Evolutionary conservation across 2,113 vertebrate genomes (phyloP).

Genomic region (Damaliscus lunatus): DNA sequence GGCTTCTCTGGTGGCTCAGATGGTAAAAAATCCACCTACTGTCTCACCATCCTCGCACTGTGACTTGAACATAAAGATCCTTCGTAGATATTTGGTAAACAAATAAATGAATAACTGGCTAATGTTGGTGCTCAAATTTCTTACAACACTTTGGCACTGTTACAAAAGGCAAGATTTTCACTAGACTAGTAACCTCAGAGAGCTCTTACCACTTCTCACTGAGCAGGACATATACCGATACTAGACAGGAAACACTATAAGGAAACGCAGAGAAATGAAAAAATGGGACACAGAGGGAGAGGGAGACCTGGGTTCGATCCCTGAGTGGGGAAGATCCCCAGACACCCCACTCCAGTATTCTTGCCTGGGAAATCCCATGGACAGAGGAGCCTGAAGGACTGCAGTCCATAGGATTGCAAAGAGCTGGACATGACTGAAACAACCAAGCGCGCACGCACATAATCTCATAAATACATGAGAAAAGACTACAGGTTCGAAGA

Average conservation of each 20-base stretch:
- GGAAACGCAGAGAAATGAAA: neutral
- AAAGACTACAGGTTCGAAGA: neutral
- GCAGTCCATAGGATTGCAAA: neutral
- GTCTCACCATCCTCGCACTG: neutral
- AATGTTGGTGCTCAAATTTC: neutral
- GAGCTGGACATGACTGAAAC: neutral
- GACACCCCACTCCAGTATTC: neutral
- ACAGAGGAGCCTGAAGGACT: neutral
- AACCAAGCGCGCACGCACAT: rapidly evolving
- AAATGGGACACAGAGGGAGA: neutral
- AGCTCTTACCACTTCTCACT: neutral
- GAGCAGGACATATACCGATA: neutral
- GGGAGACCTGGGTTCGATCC: neutral
- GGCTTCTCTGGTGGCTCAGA: neutral
- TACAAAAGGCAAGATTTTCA: neutral
- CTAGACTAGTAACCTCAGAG: neutral
- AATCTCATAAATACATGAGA: neutral
- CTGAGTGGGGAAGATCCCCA: neutral
- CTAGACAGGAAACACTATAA: neutral
- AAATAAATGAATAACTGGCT: neutral
- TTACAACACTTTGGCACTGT: neutral
- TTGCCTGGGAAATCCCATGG: neutral
- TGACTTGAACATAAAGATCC: neutral
- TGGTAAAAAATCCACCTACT: neutral
- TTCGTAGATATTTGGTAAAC: neutral